These are phyloP conservation scores for Xyliphius kryptos DNA, from an alignment of 2,113 vertebrate genomes.

Conservation along the genomic window DNA sequence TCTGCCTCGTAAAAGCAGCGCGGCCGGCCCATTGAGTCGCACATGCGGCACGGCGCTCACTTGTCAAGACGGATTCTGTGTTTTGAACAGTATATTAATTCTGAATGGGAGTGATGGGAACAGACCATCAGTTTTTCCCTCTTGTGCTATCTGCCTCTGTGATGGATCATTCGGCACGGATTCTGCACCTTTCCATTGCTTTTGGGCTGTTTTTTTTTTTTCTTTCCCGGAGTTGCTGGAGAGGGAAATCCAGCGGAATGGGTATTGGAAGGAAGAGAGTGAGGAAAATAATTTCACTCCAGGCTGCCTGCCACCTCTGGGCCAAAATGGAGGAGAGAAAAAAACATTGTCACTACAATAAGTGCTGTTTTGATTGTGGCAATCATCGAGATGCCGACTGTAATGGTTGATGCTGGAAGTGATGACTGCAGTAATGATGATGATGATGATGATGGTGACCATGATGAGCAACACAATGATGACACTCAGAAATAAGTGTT, in stretches of 20 bases:
- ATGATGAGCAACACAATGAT: constrained; percentile 3
- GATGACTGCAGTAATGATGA: constrained; percentile 2
- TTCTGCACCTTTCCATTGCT: constrained; percentile 5
- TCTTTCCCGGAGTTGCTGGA: background rate
- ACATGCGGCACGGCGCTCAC: constrained; percentile 3
- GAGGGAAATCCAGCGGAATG: background rate
- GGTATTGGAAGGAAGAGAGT: background rate
- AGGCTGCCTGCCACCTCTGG: constrained; percentile 14
- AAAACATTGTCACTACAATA: background rate
- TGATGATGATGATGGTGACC: constrained; percentile 1
- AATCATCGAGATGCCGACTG: constrained; percentile 3
- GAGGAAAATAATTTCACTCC: constrained; percentile 8
- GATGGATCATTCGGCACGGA: constrained; percentile 18
- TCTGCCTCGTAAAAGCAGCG: constrained; percentile 11
- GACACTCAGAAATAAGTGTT: constrained; percentile 4
- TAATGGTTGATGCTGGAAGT: background rate
- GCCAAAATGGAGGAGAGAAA: background rate
- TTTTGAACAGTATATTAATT: constrained; percentile 36
- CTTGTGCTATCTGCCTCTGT: constrained; percentile 18
- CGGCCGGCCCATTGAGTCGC: constrained; percentile 2
- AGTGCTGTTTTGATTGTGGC: constrained; percentile 1
- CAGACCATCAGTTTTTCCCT: constrained; percentile 21
- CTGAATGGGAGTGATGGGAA: constrained; percentile 17
- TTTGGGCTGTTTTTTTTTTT: constrained; percentile 3
- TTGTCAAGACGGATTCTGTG: constrained; percentile 27